Evolutionary conservation across 1,140 invertebrate species (phyloP).

Genomic region (Saccostrea echinata): DNA sequence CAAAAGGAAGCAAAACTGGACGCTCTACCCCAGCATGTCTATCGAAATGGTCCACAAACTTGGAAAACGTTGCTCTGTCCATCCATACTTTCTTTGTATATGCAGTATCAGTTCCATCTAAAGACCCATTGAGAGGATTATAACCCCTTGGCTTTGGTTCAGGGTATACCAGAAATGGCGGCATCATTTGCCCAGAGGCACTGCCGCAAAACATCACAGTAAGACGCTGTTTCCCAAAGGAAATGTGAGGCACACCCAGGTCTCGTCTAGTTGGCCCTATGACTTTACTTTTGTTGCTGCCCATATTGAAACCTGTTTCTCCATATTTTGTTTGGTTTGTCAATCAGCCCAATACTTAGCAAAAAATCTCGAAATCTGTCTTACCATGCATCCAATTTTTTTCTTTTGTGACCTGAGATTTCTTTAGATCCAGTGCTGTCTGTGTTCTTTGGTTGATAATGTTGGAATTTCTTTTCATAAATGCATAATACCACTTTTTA

Average conservation of each 20-base stretch:
- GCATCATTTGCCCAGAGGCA: conserved; percentile 50
- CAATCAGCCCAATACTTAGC: neutral
- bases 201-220: conserved; percentile 43
- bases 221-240: conserved; percentile 39
- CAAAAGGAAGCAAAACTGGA: conserved; percentile 56
- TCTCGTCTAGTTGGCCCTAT: no score
- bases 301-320: conserved; percentile 47
- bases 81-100: conserved; percentile 58
- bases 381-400: neutral
- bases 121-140: conserved; percentile 52
- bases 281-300: conserved; percentile 24
- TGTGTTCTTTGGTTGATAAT: conserved; percentile 25
- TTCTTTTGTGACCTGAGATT: neutral
- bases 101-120: conserved; percentile 44
- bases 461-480: conserved; percentile 39
- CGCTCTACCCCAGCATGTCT: conserved; percentile 45
- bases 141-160: conserved; percentile 55
- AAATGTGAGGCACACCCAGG: conserved; percentile 31
- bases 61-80: conserved; percentile 24
- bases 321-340: conserved; percentile 29
- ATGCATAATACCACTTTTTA: conserved; percentile 43
- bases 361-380: conserved; percentile 25
- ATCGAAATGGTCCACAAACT: conserved; percentile 56
- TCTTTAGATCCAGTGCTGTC: conserved; percentile 27
- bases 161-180: conserved; percentile 52